A percentile compares a stretch with the other conserved stretches of the same genome.
Conservation (phyloP, 2,888 invertebrate species). For the Nephrocerus scutellatus region DNA sequence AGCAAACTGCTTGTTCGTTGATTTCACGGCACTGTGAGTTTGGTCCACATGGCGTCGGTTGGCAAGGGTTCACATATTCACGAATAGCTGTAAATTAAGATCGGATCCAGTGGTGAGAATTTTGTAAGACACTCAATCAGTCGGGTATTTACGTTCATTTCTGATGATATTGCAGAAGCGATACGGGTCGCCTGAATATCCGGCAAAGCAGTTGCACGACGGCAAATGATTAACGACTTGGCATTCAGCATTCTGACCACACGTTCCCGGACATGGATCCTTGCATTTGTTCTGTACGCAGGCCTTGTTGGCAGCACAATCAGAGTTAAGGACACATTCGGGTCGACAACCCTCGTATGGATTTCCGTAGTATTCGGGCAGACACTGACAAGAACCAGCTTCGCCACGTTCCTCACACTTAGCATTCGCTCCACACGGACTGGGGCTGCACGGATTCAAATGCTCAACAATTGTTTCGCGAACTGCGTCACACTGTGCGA, state of each 20-base stretch:
- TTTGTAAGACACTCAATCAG: too few relatives aligned
- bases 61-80: conserved; percentile 57
- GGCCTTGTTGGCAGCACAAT: conserved; percentile 61
- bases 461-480: conserved; percentile 50
- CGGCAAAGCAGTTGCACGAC: conserved; percentile 54
- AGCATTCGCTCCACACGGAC: conserved; percentile 58
- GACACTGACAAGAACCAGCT: conserved; percentile 66
- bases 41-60: conserved; percentile 74
- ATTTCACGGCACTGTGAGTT: conserved; percentile 70
- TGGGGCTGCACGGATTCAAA: conserved; percentile 51
- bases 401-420: conserved; percentile 64
- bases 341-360: conserved; percentile 68
- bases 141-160: conserved; percentile 51
- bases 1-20: conserved; percentile 65
- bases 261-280: conserved; percentile 60
- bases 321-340: conserved; percentile 58
- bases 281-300: conserved; percentile 58
- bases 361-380: conserved; percentile 66
- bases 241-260: conserved; percentile 59
- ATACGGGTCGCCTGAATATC: conserved; percentile 64
- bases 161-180: conserved; percentile 52
- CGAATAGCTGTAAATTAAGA: conserved; percentile 47
- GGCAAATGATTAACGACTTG: conserved; percentile 60
- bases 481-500: conserved; percentile 42
- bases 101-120: too few relatives aligned